These are phyloP conservation scores for Ophioninae sp. DNA, from an alignment of 2,888 invertebrate genomes.

Conservation along the genomic window DNA sequence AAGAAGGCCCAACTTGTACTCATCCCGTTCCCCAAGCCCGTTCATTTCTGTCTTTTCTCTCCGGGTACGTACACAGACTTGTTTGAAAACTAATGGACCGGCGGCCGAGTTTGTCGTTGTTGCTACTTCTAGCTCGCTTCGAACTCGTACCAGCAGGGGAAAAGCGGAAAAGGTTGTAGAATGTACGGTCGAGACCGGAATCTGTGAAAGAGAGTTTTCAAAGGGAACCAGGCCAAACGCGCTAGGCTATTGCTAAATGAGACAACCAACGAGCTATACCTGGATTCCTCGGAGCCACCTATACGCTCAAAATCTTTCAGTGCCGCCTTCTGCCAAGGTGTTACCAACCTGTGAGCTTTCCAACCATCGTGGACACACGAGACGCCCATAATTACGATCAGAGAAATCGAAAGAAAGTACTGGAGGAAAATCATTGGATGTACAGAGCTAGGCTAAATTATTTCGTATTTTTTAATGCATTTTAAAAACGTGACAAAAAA, in stretches of 20 bases:
- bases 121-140: constrained; percentile 29
- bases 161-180: constrained; percentile 17
- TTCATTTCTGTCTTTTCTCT: constrained; percentile 52
- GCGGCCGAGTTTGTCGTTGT: constrained; percentile 59
- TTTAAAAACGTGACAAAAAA: too few species aligned
- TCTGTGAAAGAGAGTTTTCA: constrained; percentile 55
- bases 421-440: too few species aligned
- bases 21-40: constrained; percentile 28
- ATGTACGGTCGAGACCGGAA: constrained; percentile 33
- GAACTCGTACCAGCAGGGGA: background rate
- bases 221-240: constrained; percentile 61
- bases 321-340: constrained; percentile 39
- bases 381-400: too few species aligned
- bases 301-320: constrained; percentile 51
- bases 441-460: too few species aligned
- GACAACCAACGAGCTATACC: constrained; percentile 54
- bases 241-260: constrained; percentile 54
- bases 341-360: constrained; percentile 42
- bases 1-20: constrained; percentile 30
- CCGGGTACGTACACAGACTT: constrained; percentile 44
- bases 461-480: too few species aligned
- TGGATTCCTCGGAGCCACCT: constrained; percentile 24
- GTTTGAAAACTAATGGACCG: constrained; percentile 63
- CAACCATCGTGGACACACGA: constrained; percentile 25
- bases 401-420: too few species aligned